These are phyloP conservation scores for Paralichthys olivaceus DNA, from an alignment of 2,113 vertebrate species.

Conservation along the genomic window DNA sequence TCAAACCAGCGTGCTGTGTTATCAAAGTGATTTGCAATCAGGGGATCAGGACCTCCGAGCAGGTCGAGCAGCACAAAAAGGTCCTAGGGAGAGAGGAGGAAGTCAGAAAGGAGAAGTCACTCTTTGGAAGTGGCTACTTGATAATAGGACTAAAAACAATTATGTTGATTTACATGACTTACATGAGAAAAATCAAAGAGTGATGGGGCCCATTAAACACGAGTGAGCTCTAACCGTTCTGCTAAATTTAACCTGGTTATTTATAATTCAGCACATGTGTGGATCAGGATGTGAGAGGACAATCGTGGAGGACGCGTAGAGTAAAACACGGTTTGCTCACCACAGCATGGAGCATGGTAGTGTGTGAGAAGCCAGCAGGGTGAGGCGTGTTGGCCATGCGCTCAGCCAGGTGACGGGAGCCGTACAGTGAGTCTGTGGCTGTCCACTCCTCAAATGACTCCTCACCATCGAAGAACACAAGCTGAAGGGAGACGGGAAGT, in stretches of 20 bases:
- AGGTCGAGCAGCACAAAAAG: constrained; percentile 91
- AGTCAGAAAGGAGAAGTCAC: background rate
- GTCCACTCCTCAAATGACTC: constrained; percentile 91
- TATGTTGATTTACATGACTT: background rate
- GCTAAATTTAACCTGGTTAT: constrained; percentile 17
- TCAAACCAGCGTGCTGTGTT: constrained; percentile 89
- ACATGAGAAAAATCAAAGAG: background rate
- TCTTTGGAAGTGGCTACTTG: background rate
- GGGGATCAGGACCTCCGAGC: constrained; percentile 84
- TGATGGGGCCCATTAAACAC: background rate
- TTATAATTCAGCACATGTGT: constrained; percentile 10
- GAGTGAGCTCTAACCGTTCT: background rate
- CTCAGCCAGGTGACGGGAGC: constrained; percentile 88
- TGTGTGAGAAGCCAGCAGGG: constrained; percentile 49
- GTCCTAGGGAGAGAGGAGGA: constrained; percentile 76
- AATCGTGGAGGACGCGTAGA: background rate
- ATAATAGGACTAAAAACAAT: background rate
- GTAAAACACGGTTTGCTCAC: constrained; percentile 76
- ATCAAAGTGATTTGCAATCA: constrained; percentile 91
- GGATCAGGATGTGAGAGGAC: background rate
- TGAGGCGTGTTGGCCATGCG: constrained; percentile 83
- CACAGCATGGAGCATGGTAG: constrained; percentile 85
- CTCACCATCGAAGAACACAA: constrained; percentile 92
- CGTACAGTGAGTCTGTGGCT: constrained; percentile 88
- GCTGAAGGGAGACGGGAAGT: constrained; percentile 84